These are phyloP conservation scores for Acyrthosiphon pisum DNA, from an alignment of 1,140 invertebrate genomes.

Conservation along the genomic window DNA sequence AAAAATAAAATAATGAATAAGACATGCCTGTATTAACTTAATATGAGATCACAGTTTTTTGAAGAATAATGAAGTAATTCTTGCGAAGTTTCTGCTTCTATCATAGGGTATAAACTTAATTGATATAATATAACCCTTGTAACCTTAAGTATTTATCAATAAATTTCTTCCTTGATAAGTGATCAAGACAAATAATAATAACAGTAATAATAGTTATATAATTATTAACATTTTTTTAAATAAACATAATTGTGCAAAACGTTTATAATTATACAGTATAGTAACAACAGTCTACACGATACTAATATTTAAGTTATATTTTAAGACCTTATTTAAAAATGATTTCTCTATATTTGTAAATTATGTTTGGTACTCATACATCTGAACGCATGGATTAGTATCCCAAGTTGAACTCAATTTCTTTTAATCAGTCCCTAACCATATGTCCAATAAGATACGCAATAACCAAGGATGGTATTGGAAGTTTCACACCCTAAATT, in stretches of 20 bases:
- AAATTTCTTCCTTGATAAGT: neutral
- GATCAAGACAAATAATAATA: neutral
- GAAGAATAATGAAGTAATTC: too few species aligned
- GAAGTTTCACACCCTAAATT: too few species aligned
- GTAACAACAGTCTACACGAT: neutral
- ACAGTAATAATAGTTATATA: neutral
- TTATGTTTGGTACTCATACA: too few species aligned
- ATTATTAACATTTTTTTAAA: too few species aligned
- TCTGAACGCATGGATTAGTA: neutral
- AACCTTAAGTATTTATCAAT: neutral
- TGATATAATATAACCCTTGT: neutral
- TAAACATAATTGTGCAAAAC: too few species aligned
- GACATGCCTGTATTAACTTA: neutral
- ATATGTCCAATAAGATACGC: too few species aligned
- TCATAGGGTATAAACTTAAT: neutral
- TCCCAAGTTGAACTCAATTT: neutral
- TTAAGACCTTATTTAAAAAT: too few species aligned
- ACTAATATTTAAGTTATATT: too few species aligned
- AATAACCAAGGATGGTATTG: too few species aligned
- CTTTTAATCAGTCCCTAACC: too few species aligned
- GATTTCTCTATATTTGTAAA: too few species aligned
- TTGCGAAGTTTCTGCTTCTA: neutral
- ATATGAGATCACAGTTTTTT: neutral
- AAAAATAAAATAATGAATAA: too few species aligned
- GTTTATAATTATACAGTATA: neutral